Evolutionary conservation across 2,888 invertebrate genomes (phyloP).

Genomic region (Troides aeacus): DNA sequence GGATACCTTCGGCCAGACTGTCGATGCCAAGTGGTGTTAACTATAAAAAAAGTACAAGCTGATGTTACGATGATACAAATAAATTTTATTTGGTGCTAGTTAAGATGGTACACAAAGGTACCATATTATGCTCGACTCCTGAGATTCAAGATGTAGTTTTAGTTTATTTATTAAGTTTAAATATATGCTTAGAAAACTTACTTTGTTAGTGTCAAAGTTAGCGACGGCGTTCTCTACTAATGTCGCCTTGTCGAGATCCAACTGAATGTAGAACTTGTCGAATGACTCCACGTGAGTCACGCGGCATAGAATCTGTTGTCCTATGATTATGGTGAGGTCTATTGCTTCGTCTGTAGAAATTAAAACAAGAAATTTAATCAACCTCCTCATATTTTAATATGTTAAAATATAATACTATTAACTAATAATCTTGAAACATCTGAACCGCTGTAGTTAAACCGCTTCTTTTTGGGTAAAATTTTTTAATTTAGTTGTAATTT

Average conservation of each 20-base stretch:
- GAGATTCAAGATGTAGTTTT: no score
- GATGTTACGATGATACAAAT: no score
- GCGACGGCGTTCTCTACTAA: slow-evolving; percentile 64
- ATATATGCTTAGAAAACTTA: slow-evolving; percentile 36
- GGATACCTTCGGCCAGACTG: slow-evolving; percentile 56
- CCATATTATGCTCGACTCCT: no score
- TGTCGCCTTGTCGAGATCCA: slow-evolving; percentile 66
- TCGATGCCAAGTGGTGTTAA: slow-evolving; percentile 57
- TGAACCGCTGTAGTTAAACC: no score
- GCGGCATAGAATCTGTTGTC: slow-evolving; percentile 67
- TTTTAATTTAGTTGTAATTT: no score
- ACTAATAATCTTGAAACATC: no score
- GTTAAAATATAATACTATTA: background rate
- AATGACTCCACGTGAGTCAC: slow-evolving; percentile 68
- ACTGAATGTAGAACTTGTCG: slow-evolving; percentile 64
- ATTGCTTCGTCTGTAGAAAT: slow-evolving; percentile 68
- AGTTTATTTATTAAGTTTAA: no score
- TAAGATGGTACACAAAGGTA: no score
- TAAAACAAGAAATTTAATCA: slow-evolving; percentile 10
- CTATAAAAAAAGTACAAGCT: slow-evolving; percentile 39
- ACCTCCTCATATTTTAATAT: background rate
- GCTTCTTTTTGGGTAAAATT: no score
- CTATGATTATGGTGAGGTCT: slow-evolving; percentile 67
- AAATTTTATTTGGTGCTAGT: no score
- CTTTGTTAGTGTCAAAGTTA: slow-evolving; percentile 55